Evolutionary conservation across 1,140 invertebrate genomes (phyloP).

Genomic region (Drosophila hydei): DNA sequence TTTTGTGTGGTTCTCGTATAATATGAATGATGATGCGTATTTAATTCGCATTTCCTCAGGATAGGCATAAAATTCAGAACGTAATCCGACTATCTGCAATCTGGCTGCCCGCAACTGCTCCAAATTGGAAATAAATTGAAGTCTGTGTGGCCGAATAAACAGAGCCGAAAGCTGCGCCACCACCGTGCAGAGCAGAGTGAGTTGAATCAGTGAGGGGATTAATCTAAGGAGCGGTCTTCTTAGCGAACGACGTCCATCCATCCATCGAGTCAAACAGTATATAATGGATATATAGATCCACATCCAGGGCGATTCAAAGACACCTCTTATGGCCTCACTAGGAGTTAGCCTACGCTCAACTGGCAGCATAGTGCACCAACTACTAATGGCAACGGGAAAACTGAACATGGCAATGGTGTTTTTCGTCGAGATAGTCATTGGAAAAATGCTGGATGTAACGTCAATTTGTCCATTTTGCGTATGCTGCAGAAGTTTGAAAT

Average conservation of each 20-base stretch:
- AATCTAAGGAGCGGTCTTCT: neutral
- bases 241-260: neutral
- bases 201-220: neutral
- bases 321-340: slow-evolving; percentile 18
- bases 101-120: slow-evolving; percentile 20
- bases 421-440: neutral
- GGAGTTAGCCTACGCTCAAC: slow-evolving; percentile 32
- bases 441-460: slow-evolving; percentile 33
- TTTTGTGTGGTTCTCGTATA: neutral
- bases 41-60: slow-evolving; percentile 40
- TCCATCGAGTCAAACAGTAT: slow-evolving; percentile 10
- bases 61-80: slow-evolving; percentile 31
- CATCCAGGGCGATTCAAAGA: slow-evolving; percentile 35
- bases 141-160: slow-evolving; percentile 35
- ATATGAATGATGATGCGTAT: slow-evolving; percentile 35
- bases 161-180: slow-evolving; percentile 42
- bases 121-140: slow-evolving; percentile 26
- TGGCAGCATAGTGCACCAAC: slow-evolving; percentile 59
- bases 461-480: slow-evolving; percentile 29
- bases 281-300: slow-evolving; percentile 35
- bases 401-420: neutral
- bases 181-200: slow-evolving; percentile 31
- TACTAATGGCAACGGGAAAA: slow-evolving; percentile 27
- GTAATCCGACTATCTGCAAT: slow-evolving; percentile 39
- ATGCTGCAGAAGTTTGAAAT: slow-evolving; percentile 15